Evolutionary conservation across 1,140 invertebrate genomes (phyloP), one percentile per base, ranked within the genome.

Genomic region (Cydia amplana): DNA sequence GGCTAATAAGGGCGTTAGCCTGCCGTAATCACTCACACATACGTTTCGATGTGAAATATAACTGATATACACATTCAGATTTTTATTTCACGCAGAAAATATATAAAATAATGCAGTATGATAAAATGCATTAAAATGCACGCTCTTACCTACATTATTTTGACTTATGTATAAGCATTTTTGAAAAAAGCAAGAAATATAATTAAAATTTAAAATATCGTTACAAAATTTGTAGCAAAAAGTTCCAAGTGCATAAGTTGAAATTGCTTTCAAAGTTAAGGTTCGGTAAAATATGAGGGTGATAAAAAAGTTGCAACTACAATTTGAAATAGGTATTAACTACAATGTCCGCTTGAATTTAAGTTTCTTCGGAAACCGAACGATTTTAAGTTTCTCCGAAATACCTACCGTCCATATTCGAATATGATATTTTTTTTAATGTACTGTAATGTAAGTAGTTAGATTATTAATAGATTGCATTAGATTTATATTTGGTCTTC

Each of bases 1-100:
- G 16, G 28, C 65, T 70, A 70, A 70, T 70, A 70, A 36, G 65
- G 65, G 65, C 65, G 36, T 70, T 70, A 36, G 65, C 65, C 65
- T 43, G 65, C 16, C 28, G 28, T 70, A 70, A 70, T 70, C 65
- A 70, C 65, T 70, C 65, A 40, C 36, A 36, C 55, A 60, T 23
- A 60, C 55, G 10, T 10, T 60, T 60, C 20, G 3, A 60, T 10
- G 20, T 60, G 55, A 60, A 23, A 60, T 60, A 46, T 46, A 16
- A 46, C 12, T 46, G 12, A 46, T 46, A 46, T 16, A 46, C 43
- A 46, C 12, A 46, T 46, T 9, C 7, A 40, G 36, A 40, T 40
- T 9, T 46, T 46, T 46, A 46, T 46, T 46, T 46, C 3, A 46
- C 3, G 43, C 43, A 46, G 14, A 46, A 46, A 14, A 46, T 0